Percentiles rank a stretch among this genome's conserved stretches.
Conservation (phyloP, 2,797 vertebrate species). For the Myiotriccus ornatus region DNA sequence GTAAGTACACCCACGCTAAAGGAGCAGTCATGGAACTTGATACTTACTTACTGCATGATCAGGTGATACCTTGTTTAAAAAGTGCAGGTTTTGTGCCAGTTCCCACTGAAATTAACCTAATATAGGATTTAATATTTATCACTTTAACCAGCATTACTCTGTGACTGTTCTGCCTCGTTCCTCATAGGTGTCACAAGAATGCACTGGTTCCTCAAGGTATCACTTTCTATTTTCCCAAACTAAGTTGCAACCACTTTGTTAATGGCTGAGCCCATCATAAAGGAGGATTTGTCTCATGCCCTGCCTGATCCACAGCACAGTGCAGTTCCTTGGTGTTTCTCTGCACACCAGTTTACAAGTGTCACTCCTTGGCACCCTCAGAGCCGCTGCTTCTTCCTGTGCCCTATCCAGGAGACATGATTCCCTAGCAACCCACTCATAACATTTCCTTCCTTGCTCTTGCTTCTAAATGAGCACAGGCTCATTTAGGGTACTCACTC, state of each 20-base stretch:
- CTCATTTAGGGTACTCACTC: rapidly evolving
- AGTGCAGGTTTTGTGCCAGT: not conserved
- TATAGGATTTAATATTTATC: not conserved
- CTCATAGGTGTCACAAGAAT: not conserved
- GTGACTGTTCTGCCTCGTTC: not conserved
- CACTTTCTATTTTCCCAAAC: not conserved
- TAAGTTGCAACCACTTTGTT: not conserved
- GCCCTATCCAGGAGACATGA: rapidly evolving
- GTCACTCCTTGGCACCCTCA: not conserved
- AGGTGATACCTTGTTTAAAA: not conserved
- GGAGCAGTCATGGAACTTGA: not conserved
- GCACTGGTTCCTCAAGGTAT: not conserved
- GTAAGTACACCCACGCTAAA: not conserved
- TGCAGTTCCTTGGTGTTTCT: rapidly evolving
- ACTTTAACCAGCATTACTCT: not conserved
- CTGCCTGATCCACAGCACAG: not conserved
- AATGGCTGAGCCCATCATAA: not conserved
- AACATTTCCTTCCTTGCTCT: not conserved
- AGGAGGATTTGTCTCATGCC: not conserved
- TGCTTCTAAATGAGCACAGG: not conserved
- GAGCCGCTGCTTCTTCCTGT: rapidly evolving
- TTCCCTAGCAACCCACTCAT: not conserved
- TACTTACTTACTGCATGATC: not conserved
- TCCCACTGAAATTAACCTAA: not conserved
- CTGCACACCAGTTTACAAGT: not conserved